Base-by-base conservation (phyloP, 2,888 invertebrate genomes). In the Coelogynopora nodosa region DNA sequence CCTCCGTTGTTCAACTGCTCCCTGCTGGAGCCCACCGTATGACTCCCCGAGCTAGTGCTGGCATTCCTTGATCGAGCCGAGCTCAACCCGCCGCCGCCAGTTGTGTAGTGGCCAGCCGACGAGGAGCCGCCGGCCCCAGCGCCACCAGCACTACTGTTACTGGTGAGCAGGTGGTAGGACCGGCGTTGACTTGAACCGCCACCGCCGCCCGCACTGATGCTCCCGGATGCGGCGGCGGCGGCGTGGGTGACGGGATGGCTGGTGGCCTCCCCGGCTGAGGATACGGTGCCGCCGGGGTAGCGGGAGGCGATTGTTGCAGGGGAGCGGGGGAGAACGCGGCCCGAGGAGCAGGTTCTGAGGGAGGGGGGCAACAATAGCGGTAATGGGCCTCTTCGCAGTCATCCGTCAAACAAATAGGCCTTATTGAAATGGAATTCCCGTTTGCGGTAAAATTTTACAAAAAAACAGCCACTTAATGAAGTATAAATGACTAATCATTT, bases 41-140 rank as follows among this genome's bases (percentile, higher is more conserved):
- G 82, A 28, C 74, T 82, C 23, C 67, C 85, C 10, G 85, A 85
- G 29, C 85, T 85, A 0, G 85, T 85, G 80, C 85, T 85, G 2
- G 67, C 85, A 67, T 49, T 85, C 29, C 85, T 84, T 13, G 85
- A 85, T 1, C 85, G 67, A 10, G 85, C 85, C 1, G 85, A 85
- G 23, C 2, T 28, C 2, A 13, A 2, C 2, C 30, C 31, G 10
- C 82, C 82, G 27, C 2, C 23, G 30, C 26, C 82, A 5, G 82
- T 31, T 2, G 74, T 74, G 74, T 74, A 74, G 74, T 74, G 27
- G 18, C 74, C 74, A 74, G 23, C 74, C 2, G 74, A 13, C 10
- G 74, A 74, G 74, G 23, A 23, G 23, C 23, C 5, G 10, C 2
- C 23, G 23, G 18, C 74, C 5, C 74, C 74, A 23, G 10, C 74